Base-by-base conservation (phyloP, 2,113 vertebrate species). In the Zosterops pallidus region DNA sequence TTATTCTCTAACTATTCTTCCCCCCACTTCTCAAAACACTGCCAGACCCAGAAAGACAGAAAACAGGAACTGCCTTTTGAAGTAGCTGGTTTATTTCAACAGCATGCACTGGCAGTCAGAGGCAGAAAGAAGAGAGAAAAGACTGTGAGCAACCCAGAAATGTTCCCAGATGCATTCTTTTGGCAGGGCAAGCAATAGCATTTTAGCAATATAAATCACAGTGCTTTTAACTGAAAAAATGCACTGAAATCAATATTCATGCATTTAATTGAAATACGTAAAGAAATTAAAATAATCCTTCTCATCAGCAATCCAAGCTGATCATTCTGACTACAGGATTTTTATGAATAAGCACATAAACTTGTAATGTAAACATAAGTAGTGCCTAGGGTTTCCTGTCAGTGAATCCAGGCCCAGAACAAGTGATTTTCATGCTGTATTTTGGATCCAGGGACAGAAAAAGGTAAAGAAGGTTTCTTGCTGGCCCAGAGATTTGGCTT, bases 221-320 rank as follows among this genome's bases (percentile, higher is more conserved):
- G n/a, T 82, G 86, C 89, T 95, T 95, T 95, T 97, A 96, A 89
- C 84, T 84, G 94, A 86, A 92, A 94, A 92, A 93, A 89, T 37
- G 41, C 53, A 49, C 69, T 92, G 91, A 95, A 95, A 92, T 96
- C 89, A 92, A 96, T 95, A 87, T 52, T 82, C 77, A 35, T 60
- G 49, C 77, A 91, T 95, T 96, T 95, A 94, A 96, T 92, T 95
- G 95, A 95, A 94, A 90, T 92, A 91, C 77, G 82, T 94, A 92
- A 96, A 92, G 95, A 96, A 96, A 95, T 96, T 95, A 95, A 96
- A 96, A 89, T 96, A 92, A 94, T 95, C 69, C 53, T 97, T 41
- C 89, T 96, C 95, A 82, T 91, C 89, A 89, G 89, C 91, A 89
- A 84, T 94, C 83, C 64, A 86, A 89, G 74, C 69, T 76, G 89